phyloP scores from a whole-genome alignment of 2,113 vertebrate species.

The Cacatua alba region DNA sequence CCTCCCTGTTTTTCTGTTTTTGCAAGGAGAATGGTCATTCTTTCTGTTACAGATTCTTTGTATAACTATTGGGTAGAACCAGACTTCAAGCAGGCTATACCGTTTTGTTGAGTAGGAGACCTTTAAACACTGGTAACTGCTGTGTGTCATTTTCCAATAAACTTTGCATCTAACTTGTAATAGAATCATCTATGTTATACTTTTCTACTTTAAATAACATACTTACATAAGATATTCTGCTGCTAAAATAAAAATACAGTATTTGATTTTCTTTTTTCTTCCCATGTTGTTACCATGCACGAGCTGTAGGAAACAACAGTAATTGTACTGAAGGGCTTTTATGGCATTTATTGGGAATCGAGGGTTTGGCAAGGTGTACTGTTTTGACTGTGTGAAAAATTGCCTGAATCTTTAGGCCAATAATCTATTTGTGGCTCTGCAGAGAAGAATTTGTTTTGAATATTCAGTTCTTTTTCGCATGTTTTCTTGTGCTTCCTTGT shows the following conservation, averaged over 20 bases:
- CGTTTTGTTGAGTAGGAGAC: neutral
- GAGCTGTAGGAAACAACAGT: neutral
- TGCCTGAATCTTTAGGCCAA: neutral
- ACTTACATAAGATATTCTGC: neutral
- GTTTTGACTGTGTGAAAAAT: neutral
- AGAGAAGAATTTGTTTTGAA: neutral
- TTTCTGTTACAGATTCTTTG: neutral
- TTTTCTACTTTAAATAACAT: neutral
- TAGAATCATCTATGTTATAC: too few species aligned
- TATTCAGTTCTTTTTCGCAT: neutral
- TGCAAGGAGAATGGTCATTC: neutral
- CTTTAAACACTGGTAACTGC: too few species aligned
- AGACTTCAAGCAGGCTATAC: neutral
- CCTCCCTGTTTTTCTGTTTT: neutral
- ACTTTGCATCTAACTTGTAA: too few species aligned
- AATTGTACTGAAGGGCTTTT: neutral
- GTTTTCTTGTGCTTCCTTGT: neutral
- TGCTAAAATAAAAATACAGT: neutral
- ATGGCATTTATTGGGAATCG: neutral
- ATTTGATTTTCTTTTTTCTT: neutral
- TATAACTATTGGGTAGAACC: neutral
- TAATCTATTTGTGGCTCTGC: neutral
- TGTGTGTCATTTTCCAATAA: too few species aligned
- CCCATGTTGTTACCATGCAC: neutral
- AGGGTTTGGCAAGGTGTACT: neutral